These are phyloP conservation scores for Leptinotarsa defecta DNA, from an alignment of 1,140 invertebrate genomes.

Conservation along the genomic window DNA sequence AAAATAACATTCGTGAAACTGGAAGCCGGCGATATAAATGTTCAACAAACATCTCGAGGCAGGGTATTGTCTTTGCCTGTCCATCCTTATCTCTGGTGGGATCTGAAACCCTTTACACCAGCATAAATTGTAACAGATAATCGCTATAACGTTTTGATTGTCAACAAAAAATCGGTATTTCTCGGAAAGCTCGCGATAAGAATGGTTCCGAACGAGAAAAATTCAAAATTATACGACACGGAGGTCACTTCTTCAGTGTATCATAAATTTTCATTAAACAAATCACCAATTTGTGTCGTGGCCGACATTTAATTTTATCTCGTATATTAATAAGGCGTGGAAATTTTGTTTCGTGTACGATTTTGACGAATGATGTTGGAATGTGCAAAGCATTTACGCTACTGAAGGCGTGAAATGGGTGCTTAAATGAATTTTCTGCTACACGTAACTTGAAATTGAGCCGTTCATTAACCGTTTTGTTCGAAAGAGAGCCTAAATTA, in stretches of 20 bases:
- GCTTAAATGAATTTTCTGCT: constrained; percentile 15
- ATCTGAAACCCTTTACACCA: constrained; percentile 26
- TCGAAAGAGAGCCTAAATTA: background rate
- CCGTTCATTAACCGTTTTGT: background rate
- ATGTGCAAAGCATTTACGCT: background rate
- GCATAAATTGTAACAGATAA: constrained; percentile 26
- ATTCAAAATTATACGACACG: background rate
- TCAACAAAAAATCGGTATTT: constrained; percentile 22
- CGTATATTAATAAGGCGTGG: constrained; percentile 11
- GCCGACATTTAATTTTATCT: constrained; percentile 15
- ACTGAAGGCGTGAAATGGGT: constrained; percentile 8
- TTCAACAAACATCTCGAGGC: constrained; percentile 25
- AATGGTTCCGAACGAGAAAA: background rate
- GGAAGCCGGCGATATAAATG: constrained; percentile 27
- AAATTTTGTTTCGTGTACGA: constrained; percentile 14
- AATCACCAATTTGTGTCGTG: constrained; percentile 17
- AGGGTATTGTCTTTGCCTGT: constrained; percentile 23
- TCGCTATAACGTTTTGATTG: constrained; percentile 28
- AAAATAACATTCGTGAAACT: constrained; percentile 27
- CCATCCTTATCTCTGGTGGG: constrained; percentile 18
- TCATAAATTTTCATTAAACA: constrained; percentile 24
- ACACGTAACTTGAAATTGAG: constrained; percentile 11
- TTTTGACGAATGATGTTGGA: constrained; percentile 16
- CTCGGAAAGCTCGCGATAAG: constrained; percentile 1
- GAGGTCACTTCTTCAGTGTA: background rate